phyloP scores from a whole-genome alignment of 2,888 invertebrate species.

The Scelioninae gen. 1 region DNA sequence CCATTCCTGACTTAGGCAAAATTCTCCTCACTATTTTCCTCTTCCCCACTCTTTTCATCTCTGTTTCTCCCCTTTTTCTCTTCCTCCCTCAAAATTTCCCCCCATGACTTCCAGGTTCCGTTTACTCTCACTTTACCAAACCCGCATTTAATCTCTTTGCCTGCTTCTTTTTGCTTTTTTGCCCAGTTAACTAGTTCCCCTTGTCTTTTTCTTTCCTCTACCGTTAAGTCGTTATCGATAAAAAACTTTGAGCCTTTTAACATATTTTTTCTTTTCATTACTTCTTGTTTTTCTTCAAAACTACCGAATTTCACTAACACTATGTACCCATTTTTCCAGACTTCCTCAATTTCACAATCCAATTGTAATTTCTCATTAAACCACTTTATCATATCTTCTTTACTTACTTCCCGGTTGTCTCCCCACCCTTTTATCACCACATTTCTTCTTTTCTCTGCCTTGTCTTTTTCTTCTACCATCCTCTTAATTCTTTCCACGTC shows the following conservation, averaged over 20 bases:
- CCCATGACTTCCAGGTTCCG: constrained; percentile 2
- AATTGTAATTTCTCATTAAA: background rate
- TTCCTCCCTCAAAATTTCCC: background rate
- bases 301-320: background rate
- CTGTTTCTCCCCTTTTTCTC: background rate
- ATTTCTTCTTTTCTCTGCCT: constrained; percentile 11
- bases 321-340: background rate
- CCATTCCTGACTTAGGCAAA: background rate
- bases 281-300: constrained; percentile 6
- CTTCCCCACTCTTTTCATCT: background rate
- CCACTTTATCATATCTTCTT: background rate
- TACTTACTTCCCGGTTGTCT: background rate
- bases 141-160: background rate
- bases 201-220: constrained; percentile 13
- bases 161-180: constrained; percentile 14
- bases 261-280: constrained; percentile 12
- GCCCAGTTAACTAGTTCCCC: constrained; percentile 1
- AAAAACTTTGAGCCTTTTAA: constrained; percentile 8
- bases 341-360: constrained; percentile 2
- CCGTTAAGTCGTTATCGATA: constrained; percentile 21
- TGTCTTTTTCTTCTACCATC: constrained; percentile 6
- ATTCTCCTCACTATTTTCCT: background rate
- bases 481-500: constrained; percentile 4
- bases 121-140: background rate
- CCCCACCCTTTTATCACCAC: constrained; percentile 10